Evolutionary conservation across 2,888 invertebrate genomes (phyloP), one percentile per base, ranked within the genome.

Genomic region (Tuberolachnus salignus): DNA sequence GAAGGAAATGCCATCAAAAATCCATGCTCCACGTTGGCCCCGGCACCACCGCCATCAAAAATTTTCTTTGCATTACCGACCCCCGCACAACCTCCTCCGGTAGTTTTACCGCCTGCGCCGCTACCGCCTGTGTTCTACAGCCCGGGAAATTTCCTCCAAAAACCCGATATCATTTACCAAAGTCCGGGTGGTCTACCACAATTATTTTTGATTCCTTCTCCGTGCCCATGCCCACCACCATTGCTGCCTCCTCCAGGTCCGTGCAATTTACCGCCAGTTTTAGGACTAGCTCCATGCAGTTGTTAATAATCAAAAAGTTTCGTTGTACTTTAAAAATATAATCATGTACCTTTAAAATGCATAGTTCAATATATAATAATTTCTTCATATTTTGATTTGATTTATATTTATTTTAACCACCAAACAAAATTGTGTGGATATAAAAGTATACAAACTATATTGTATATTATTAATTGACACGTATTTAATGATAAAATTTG

Each of bases 121-220:
- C 14, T 61, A 16, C 72, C 72, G 19, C 46, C 49, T n/a, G n/a
- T 73, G 19, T 51, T 73, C 34, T 73, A 23, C 63, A 73, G 51
- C 14, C 73, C 73, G 23, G 73, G 73, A 13, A 13, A 10, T 3
- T 53, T 21, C 19, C 8, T n/a, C 13, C 57, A 71, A 26, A 57
- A 46, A 23, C 71, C 71, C n/a, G 74, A 74, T 19, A 64, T 74
- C 9, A 64, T 74, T 4, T 63, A 14, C 14, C 74, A 74, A 26
- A 11, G 64, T 0, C 74, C 74, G 3, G 34, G 21, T 13, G 64
- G 74, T 34, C 10, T 74, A 16, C 74, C 74, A 3, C 51, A 74
- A 53, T 21, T 74, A 16, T 74, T 64, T 9, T 19, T 74, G 19
- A 64, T 53, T 14, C 74, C 74, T 1, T 10, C 63, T 0, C n/a